Evolutionary conservation across 2,113 vertebrate genomes (phyloP), one percentile per base, ranked within the genome.

Genomic region (Thunnus thynnus): DNA sequence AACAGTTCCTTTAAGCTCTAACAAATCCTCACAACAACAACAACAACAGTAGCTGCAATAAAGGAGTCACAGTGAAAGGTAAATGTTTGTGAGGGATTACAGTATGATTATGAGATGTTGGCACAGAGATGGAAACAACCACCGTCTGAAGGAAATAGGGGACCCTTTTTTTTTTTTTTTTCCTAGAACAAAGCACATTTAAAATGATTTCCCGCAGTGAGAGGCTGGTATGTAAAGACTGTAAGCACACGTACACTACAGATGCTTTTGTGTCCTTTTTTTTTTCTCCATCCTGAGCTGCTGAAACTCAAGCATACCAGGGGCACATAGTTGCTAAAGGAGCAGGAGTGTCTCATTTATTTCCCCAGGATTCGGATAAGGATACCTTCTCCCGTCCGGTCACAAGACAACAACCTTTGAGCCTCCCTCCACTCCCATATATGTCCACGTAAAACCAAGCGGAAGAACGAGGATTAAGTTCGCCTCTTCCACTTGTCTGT

Each of bases 361-460:
- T 67, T 61, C 51, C 5, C 27, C 20, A 25, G 51, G 54, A 65
- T 76, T 61, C 47, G 2, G 17, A 67, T 69, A 51, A 22, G 71
- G 46, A 60, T 12, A 32, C 55, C 48, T 41, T 52, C 27, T 41
- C 7, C 18, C 13, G 11, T 72, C 4, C 58, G 82, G 16, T 83
- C 83, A 80, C 69, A n/a, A 67, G 86, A 72, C 30, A 0, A 17
- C 55, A 3, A 63, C 50, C 63, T 56, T 8, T n/a, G 63, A 55
- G 67, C 27, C 56, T 60, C 27, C 46, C 73, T 13, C 44, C 9
- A 13, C 80, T 73, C 52, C 73, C 81, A 65, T 68, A 82, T 79
- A 76, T 55, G 77, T 89, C 70, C 72, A 63, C 1, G 12, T 22
- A 68, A 22, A 72, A 63, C 76, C 68, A 50, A 80, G 75, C 63